These are phyloP conservation scores for Dicrostonyx torquatus DNA, from an alignment of 2,797 vertebrate species.

Conservation along the genomic window DNA sequence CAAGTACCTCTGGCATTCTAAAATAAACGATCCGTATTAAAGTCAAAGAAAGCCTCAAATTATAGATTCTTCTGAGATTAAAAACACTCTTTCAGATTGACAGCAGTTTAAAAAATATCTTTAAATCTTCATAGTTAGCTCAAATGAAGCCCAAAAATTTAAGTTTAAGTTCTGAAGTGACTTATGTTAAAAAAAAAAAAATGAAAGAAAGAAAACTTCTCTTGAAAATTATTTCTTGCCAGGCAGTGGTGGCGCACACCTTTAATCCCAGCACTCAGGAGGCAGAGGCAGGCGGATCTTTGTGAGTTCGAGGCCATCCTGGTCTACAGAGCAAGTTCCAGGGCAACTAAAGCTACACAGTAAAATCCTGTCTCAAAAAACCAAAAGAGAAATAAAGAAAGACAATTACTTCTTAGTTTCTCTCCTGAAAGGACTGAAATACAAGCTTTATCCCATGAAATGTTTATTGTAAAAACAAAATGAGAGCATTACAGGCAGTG, in stretches of 20 bases:
- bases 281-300: neutral
- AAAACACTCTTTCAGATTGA: slow-evolving; percentile 44
- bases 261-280: neutral
- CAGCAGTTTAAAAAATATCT: neutral
- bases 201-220: slow-evolving; percentile 56
- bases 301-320: neutral
- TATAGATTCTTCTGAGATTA: slow-evolving; percentile 10
- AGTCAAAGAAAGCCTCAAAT: slow-evolving; percentile 52
- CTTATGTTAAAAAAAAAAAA: slow-evolving; percentile 37
- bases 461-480: slow-evolving; percentile 72
- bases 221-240: slow-evolving; percentile 55
- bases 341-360: neutral
- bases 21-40: slow-evolving; percentile 33
- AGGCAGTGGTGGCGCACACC: neutral
- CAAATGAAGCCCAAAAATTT: slow-evolving; percentile 22
- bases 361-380: neutral
- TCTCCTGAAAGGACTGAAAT: slow-evolving; percentile 75
- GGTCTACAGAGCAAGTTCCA: neutral
- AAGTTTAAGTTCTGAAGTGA: slow-evolving; percentile 3
- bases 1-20: neutral
- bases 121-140: slow-evolving; percentile 20
- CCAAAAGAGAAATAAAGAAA: slow-evolving; percentile 36
- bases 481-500: slow-evolving; percentile 46
- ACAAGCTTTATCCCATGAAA: slow-evolving; percentile 70
- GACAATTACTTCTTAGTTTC: slow-evolving; percentile 63